A percentile compares a stretch with the other conserved stretches of the same genome.
Evolutionary conservation across 2,888 invertebrate genomes (phyloP).

Genomic region (Tricholauxania praeusta): DNA sequence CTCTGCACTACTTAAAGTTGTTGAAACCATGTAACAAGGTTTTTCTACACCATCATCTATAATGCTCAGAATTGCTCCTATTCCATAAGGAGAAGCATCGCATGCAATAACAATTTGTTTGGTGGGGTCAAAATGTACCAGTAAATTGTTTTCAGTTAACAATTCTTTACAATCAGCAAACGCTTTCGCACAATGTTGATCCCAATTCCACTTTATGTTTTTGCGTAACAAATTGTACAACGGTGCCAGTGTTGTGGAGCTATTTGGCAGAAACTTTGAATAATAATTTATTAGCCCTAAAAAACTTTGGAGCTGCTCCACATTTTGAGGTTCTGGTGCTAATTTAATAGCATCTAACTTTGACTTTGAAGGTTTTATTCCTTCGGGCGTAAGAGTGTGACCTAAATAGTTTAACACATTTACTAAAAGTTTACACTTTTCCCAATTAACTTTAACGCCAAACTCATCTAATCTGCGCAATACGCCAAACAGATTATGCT

Average conservation of each 20-base stretch:
- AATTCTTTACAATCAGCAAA: background rate
- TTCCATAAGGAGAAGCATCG: too few species aligned
- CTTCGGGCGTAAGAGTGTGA: slow-evolving; percentile 35
- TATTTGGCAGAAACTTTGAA: slow-evolving; percentile 29
- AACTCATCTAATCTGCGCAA: slow-evolving; percentile 38
- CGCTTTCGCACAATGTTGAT: background rate
- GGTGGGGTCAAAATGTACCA: too few species aligned
- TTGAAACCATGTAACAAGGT: too few species aligned
- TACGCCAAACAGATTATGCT: slow-evolving; percentile 38
- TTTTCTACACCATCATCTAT: too few species aligned
- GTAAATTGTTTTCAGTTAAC: too few species aligned
- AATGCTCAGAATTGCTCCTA: too few species aligned
- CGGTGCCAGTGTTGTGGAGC: slow-evolving; percentile 6
- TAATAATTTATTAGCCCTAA: slow-evolving; percentile 35
- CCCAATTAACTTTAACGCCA: slow-evolving; percentile 41
- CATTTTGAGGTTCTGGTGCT: slow-evolving; percentile 31
- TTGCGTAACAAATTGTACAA: slow-evolving; percentile 14
- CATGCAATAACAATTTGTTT: too few species aligned
- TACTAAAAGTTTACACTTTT: slow-evolving; percentile 44
- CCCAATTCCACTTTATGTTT: slow-evolving; percentile 16
- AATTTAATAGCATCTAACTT: slow-evolving; percentile 34
- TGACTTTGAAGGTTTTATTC: slow-evolving; percentile 34
- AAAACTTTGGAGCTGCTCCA: slow-evolving; percentile 19
- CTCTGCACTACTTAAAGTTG: too few species aligned
- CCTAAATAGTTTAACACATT: slow-evolving; percentile 35